Base-by-base conservation (phyloP, 37 sponge, comb jelly and placozoan genomes). In the Mnemiopsis leidyi region DNA sequence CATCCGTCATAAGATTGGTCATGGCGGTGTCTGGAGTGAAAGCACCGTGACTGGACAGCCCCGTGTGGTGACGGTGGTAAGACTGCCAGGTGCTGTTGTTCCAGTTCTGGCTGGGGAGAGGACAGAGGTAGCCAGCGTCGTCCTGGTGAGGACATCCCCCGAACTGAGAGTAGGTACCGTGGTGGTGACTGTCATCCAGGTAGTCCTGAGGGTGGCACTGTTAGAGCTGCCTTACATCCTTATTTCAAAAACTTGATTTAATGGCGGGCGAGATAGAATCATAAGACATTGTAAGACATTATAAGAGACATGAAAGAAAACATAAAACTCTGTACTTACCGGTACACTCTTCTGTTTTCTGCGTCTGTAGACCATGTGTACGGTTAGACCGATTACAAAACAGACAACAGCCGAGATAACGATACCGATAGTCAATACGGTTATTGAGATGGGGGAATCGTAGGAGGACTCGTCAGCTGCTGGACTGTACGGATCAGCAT, bases 331-430 rank as follows among this genome's bases (percentile, higher is more conserved):
- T 34, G 36, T 1, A 79, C 90, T 40, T 33, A 85, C 90, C 90
- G n/a, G n/a, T n/a, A n/a, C n/a, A n/a, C 40, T 85, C 90, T 85
- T 85, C 48, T 85, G 90, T 39, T 40, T 85, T 25, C 61, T 85
- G 1, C 90, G 39, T 26, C 90, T 35, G 61, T 85, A 85, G 40
- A 85, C 40, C 61, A 85, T 40, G 61, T 40, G 90, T 24, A 40
- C 90, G 61, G 90, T 85, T 1, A 85, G 90, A 3, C 90, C 90
- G 32, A 85, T 85, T 0, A 85, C 61, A 37, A 85, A 40, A 21
- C 90, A 85, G 0, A 85, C 40, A 0, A 85, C 90, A 85, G 90
- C 90, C 23, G 90, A 38, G 21, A 85, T 38, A 20, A 38, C 40
- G 48, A 85, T 85, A 2, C 90, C 90, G 61, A 85, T 40, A 40